Base-by-base conservation (phyloP, 1,140 invertebrate genomes). In the Globodera ellingtonae region DNA sequence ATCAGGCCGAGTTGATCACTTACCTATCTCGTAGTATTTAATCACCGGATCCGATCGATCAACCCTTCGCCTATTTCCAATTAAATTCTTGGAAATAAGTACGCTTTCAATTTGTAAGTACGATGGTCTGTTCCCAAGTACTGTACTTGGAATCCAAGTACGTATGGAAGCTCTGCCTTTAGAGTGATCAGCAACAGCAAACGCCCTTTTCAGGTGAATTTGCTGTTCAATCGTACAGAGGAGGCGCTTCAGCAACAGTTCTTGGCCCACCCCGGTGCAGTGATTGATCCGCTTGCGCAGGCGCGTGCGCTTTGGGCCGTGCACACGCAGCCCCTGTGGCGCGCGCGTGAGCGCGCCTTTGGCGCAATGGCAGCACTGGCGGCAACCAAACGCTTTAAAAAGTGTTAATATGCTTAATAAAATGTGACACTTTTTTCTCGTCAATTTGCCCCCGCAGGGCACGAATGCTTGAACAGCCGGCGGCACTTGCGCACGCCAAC, bases 191-290 rank as follows among this genome's bases (percentile, higher is more conserved):
- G 35, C 35, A 35, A 35, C 35, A 35, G 35, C 35, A 35, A 35
- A 35, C 1, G 35, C 35, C 35, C 35, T 18, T 70, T 21, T n/a
- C 67, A 70, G 67, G 46, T 70, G 35, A 47, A 70, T 70, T 3
- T 44, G 47, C 80, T 81, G 21, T 81, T 82, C 65, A 81, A 81
- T 81, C 59, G 82, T n/a, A 81, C 79, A 13, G 79, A 81, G 46
- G 79, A 81, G 48, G n/a, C 44, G n/a, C 52, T 81, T 48, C 79
- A 21, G 35, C 48, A 82, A 47, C 66, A 81, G 10, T 81, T 35
- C 21, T 21, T 44, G 10, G 56, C 56, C 15, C 56, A 62, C 56
- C 56, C 56, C 56, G 56, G 56, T 10, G 56, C 56, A 52, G 8
- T 82, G 80, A 79, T 84, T 35, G 79, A 81, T 50, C 79, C 81